These are phyloP conservation scores for Bettongia penicillata DNA, from an alignment of 2,113 vertebrate species.

Conservation along the genomic window DNA sequence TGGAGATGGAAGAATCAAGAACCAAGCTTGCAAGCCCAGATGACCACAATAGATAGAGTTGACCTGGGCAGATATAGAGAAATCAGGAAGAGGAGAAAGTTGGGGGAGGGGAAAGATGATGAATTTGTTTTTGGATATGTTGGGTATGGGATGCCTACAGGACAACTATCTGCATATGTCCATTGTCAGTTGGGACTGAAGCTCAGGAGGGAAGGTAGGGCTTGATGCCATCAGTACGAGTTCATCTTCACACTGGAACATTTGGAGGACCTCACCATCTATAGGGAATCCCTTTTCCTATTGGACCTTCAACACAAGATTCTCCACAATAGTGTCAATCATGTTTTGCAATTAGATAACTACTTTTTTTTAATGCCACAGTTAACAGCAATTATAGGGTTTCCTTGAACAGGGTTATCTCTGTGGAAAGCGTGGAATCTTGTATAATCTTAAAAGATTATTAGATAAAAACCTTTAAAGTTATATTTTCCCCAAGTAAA, in stretches of 20 bases:
- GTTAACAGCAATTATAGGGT: neutral
- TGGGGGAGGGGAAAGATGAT: neutral
- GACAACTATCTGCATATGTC: neutral
- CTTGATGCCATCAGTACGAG: neutral
- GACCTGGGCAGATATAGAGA: neutral
- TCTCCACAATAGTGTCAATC: neutral
- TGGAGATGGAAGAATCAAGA: neutral
- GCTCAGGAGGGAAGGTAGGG: neutral
- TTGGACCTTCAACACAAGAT: neutral
- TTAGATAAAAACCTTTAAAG: neutral
- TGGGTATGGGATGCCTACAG: neutral
- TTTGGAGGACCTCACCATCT: neutral
- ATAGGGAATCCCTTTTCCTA: neutral
- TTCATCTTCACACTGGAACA: neutral
- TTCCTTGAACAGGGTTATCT: neutral
- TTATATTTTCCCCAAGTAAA: neutral
- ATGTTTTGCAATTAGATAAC: neutral
- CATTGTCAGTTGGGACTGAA: neutral
- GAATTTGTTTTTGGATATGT: neutral
- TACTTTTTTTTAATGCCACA: neutral
- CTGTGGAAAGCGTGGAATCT: neutral
- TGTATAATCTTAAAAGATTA: neutral
- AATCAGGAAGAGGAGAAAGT: neutral
- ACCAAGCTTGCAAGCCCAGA: neutral
- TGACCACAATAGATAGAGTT: neutral